Percentiles rank a stretch among this genome's conserved stretches.
Conservation (phyloP, 2,888 invertebrate genomes). For the Hoplodrina ambigua region DNA sequence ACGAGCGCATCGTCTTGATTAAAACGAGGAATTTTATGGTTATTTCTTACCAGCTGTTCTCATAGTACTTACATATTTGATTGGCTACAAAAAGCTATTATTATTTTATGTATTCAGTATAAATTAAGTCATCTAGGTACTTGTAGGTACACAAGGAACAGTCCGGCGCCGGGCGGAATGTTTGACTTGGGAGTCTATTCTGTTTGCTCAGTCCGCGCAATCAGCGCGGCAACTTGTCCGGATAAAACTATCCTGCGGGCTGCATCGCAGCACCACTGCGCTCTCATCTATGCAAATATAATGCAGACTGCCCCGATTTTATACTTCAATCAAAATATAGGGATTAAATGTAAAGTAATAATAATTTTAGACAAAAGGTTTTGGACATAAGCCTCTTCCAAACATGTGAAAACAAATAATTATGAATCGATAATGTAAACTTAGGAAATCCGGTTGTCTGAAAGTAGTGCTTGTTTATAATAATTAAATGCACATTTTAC, state of each 20-base stretch:
- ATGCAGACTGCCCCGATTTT: not conserved
- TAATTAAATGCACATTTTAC: conserved; percentile 26
- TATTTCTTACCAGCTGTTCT: conserved; percentile 7
- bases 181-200: conserved; percentile 76
- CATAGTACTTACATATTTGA: conserved; percentile 53
- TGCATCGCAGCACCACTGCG: conserved; percentile 43
- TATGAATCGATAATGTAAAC: not conserved
- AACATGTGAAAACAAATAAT: not conserved
- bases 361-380: not conserved
- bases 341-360: not conserved
- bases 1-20: conserved; percentile 25
- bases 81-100: conserved; percentile 52
- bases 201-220: conserved; percentile 80
- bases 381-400: not conserved
- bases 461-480: not conserved
- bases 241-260: conserved; percentile 57
- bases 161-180: conserved; percentile 57
- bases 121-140: conserved; percentile 67
- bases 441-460: not conserved
- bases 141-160: conserved; percentile 61
- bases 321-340: conserved; percentile 3
- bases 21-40: conserved; percentile 31
- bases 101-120: conserved; percentile 49
- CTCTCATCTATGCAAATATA: conserved; percentile 43
- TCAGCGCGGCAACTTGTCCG: conserved; percentile 70